Base-by-base conservation (phyloP, 2,888 invertebrate species). In the Plutella xylostella region DNA sequence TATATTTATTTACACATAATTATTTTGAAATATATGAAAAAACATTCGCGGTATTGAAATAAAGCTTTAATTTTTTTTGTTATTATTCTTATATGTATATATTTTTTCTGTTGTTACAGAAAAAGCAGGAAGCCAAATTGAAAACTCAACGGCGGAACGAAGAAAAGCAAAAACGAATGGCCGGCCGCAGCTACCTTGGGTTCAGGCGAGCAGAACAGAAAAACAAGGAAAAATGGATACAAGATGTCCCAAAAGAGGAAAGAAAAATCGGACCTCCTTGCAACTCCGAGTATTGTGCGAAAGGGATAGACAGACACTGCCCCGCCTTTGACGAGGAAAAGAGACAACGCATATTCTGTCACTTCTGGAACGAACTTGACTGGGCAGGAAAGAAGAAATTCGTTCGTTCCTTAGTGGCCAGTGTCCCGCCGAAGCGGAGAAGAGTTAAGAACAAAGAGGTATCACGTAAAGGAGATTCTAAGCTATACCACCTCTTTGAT, bases 141-240 rank as follows among this genome's bases (percentile, higher is more conserved):
- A 68, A 67, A 47, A 54, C 66, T 0, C 66, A 70, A 41, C 52
- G 55, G 1, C 57, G 75, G 2, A 63, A 55, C 43, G 58, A 56
- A 28, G 73, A 74, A 40, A 70, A 70, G 18, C 56, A 59, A 2
- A 72, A 72, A 46, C 57, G 77, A 0, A 77, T 76, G 76, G 58
- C 64, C 0, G 77, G 77, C 0, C 64, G 63, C 12, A 67, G 72
- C 12, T 77, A 77, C 51, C 68, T 57, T 50, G 76, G 77, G 0
- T 75, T 72, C 48, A 51, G 77, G 0, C 50, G 54, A 1, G 54
- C 58, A 0, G 48, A 53, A 2, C 51, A 58, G 2, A 61, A 57
- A 20, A 57, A 38, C 2, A 63, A 55, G 43, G 17, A 31, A 12
- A 48, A 43, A n/a, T 75, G 72, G 65, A 46, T 74, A 0, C 75